These are phyloP conservation scores for Enteromius radiatus DNA, from an alignment of 2,797 vertebrate genomes.

Conservation along the genomic window DNA sequence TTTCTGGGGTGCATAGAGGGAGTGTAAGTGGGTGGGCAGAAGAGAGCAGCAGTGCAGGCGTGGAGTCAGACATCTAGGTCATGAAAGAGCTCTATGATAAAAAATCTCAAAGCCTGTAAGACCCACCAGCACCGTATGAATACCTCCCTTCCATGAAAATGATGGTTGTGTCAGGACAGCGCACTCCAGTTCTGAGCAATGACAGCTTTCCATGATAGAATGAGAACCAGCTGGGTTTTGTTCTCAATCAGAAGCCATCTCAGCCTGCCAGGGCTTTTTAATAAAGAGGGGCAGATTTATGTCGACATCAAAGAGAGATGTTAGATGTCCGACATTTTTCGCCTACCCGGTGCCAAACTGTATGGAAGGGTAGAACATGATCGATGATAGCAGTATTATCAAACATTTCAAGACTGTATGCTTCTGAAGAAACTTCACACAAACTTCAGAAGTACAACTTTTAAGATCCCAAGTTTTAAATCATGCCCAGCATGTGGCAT, in stretches of 20 bases:
- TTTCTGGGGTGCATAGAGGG: conserved; percentile 1
- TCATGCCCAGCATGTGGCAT: neutral
- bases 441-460: neutral
- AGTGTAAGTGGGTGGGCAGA: neutral
- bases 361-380: conserved; percentile 8
- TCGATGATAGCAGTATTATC: conserved; percentile 13
- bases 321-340: conserved; percentile 25
- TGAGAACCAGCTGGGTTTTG: conserved; percentile 33
- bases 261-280: conserved; percentile 17
- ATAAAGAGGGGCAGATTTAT: conserved; percentile 28
- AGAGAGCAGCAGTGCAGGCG: conserved; percentile 27
- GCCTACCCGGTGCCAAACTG: conserved; percentile 8
- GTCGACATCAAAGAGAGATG: conserved; percentile 33
- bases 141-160: conserved; percentile 18
- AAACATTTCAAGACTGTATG: conserved; percentile 11
- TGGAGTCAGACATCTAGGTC: conserved; percentile 38
- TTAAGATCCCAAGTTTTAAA: neutral
- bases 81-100: conserved; percentile 43
- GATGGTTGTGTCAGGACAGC: conserved; percentile 34
- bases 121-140: conserved; percentile 24
- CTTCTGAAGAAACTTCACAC: conserved; percentile 9
- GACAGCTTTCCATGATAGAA: neutral
- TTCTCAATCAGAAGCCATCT: conserved; percentile 27
- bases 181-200: conserved; percentile 8
- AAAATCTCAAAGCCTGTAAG: conserved; percentile 34